Percentiles rank a stretch among this genome's conserved stretches.
These are phyloP conservation scores for Bombus haemorrhoidalis DNA, from an alignment of 1,140 invertebrate genomes.

Conservation along the genomic window DNA sequence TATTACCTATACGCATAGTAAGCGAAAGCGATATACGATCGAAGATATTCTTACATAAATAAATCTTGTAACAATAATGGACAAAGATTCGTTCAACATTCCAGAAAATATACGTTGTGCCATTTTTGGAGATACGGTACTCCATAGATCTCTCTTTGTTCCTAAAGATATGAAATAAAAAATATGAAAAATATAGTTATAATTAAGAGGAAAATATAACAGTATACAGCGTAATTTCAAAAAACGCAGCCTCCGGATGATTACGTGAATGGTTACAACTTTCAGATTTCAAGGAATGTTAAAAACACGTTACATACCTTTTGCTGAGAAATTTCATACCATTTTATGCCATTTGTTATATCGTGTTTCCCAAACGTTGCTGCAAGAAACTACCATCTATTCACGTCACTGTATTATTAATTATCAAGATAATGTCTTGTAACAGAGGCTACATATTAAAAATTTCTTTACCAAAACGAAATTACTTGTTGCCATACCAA, in stretches of 20 bases:
- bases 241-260: too few species aligned
- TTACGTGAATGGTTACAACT: too few species aligned
- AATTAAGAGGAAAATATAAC: neutral
- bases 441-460: neutral
- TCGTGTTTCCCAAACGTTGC: neutral
- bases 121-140: constrained; percentile 91
- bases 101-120: constrained; percentile 90
- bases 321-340: neutral
- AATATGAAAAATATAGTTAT: neutral
- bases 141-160: constrained; percentile 89
- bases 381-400: neutral
- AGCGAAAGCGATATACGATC: constrained; percentile 10
- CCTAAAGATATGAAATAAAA: constrained; percentile 80
- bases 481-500: neutral
- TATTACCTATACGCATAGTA: neutral
- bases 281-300: too few species aligned
- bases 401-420: too few species aligned
- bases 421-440: neutral
- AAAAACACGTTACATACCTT: neutral
- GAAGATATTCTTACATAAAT: constrained; percentile 84
- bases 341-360: too few species aligned
- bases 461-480: neutral
- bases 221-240: too few species aligned
- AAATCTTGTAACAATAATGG: constrained; percentile 89
- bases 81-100: constrained; percentile 91